Percentiles rank a stretch among this genome's conserved stretches.
These are phyloP conservation scores for Lutjanus campechanus DNA, from an alignment of 2,797 vertebrate genomes.

Conservation along the genomic window DNA sequence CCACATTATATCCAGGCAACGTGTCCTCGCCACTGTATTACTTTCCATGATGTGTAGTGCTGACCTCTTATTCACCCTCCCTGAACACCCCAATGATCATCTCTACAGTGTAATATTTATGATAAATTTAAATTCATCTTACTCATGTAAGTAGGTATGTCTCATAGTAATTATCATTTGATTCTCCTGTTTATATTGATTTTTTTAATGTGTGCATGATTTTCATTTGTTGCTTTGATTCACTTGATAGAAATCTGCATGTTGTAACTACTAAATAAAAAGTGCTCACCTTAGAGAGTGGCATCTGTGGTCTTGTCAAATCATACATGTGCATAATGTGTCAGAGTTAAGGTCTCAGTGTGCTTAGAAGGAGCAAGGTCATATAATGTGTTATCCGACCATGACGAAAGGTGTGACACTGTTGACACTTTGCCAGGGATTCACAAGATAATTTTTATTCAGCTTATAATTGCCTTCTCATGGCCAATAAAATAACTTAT, in stretches of 20 bases:
- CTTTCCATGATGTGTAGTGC: constrained; percentile 71
- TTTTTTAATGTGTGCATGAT: constrained; percentile 83
- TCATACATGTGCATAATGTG: not conserved
- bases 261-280: constrained; percentile 96
- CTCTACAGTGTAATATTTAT: constrained; percentile 82
- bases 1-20: constrained; percentile 61
- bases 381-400: not conserved
- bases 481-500: too few relatives aligned
- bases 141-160: constrained; percentile 78
- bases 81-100: constrained; percentile 58
- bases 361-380: not conserved
- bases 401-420: not conserved
- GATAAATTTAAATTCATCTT: constrained; percentile 70
- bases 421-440: not conserved
- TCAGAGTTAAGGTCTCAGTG: not conserved
- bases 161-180: constrained; percentile 75
- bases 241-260: constrained; percentile 87
- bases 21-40: constrained; percentile 71
- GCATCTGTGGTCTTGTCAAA: constrained; percentile 14
- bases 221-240: constrained; percentile 80
- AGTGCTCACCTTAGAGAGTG: constrained; percentile 83
- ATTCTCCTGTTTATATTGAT: constrained; percentile 73
- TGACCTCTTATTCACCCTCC: constrained; percentile 54
- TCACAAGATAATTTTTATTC: too few relatives aligned
- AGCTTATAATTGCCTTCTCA: too few relatives aligned